Conservation (phyloP, 2,888 invertebrate species). For the Falcaria lacertinaria region DNA sequence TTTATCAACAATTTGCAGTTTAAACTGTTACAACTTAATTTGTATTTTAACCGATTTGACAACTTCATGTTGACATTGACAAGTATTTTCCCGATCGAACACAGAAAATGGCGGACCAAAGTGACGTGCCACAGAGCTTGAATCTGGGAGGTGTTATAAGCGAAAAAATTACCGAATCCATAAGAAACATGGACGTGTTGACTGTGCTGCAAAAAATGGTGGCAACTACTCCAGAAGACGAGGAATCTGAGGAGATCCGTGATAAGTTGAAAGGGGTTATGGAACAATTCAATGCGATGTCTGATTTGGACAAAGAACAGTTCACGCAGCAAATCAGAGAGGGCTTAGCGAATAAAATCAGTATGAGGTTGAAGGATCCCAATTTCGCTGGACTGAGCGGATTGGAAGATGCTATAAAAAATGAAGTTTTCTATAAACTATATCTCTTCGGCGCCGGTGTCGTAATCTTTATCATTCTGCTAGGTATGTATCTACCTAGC, state of each 20-base stretch:
- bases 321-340: conserved; percentile 58
- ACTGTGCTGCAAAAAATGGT: conserved; percentile 54
- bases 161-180: conserved; percentile 49
- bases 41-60: neutral
- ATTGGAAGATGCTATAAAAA: conserved; percentile 46
- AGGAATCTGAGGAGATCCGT: conserved; percentile 44
- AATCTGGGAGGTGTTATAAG: conserved; percentile 46
- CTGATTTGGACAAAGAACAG: conserved; percentile 44
- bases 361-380: conserved; percentile 40
- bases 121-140: conserved; percentile 16
- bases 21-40: too few relatives aligned
- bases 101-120: conserved; percentile 39
- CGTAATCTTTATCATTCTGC: conserved; percentile 46
- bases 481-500: conserved; percentile 50
- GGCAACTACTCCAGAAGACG: conserved; percentile 42
- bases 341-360: conserved; percentile 45
- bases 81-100: conserved; percentile 9
- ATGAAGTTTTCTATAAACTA: conserved; percentile 45
- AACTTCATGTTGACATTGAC: neutral
- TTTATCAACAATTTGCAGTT: too few relatives aligned
- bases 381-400: conserved; percentile 40
- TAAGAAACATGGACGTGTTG: conserved; percentile 56
- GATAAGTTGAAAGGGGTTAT: conserved; percentile 49
- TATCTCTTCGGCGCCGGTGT: conserved; percentile 41
- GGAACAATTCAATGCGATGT: conserved; percentile 42